A percentile compares a stretch with the other conserved stretches of the same genome.
phyloP scores from a whole-genome alignment of 2,113 vertebrate genomes.

The Neotragus moschatus region DNA sequence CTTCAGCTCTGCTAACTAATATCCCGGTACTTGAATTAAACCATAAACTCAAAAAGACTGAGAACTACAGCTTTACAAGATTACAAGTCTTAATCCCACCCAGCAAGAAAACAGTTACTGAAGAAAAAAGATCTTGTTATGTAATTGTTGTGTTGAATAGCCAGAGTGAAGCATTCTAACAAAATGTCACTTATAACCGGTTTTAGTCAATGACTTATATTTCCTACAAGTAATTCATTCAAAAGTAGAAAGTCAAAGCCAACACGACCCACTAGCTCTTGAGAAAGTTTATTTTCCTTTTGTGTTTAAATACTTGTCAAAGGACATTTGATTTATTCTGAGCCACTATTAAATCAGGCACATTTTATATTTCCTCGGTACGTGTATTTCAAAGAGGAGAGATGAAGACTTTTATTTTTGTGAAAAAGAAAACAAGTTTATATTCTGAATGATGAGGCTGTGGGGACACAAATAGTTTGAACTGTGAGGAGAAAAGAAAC shows the following conservation, averaged over 20 bases:
- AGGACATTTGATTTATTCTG: background rate
- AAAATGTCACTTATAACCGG: background rate
- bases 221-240: background rate
- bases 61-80: background rate
- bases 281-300: constrained; percentile 1
- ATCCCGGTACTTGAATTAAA: background rate
- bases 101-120: background rate
- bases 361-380: background rate
- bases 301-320: background rate
- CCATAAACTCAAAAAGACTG: background rate
- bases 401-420: background rate
- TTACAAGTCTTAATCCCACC: background rate
- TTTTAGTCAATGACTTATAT: background rate
- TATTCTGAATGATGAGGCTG: background rate
- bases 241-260: background rate
- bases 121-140: background rate
- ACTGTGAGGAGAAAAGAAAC: background rate
- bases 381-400: background rate
- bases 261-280: background rate
- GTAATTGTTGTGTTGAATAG: background rate
- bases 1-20: background rate
- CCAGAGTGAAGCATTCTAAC: background rate
- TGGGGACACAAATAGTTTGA: background rate
- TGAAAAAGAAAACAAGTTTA: background rate
- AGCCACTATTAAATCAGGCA: background rate